A percentile compares a stretch with the other conserved stretches of the same genome.
These are phyloP conservation scores for Pedetes capensis DNA, from an alignment of 2,113 vertebrate genomes.

Conservation along the genomic window DNA sequence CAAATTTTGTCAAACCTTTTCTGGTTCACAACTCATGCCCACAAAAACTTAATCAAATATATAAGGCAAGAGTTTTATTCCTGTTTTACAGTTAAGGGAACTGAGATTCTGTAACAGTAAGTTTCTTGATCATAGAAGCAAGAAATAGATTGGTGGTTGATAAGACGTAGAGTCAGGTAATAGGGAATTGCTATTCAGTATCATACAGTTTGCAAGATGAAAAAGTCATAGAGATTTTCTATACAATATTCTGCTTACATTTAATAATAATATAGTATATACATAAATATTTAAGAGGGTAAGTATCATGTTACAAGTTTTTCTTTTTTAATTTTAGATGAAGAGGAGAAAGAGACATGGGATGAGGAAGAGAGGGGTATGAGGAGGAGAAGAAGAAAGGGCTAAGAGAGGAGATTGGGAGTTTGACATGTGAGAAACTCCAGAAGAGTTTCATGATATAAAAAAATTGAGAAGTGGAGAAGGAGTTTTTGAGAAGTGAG, in stretches of 20 bases:
- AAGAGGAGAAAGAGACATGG: background rate
- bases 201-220: background rate
- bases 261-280: background rate
- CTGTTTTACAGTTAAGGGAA: background rate
- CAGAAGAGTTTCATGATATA: background rate
- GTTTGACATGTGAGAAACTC: background rate
- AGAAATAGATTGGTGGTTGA: background rate
- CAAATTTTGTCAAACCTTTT: background rate
- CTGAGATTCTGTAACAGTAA: background rate
- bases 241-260: background rate
- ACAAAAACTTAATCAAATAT: background rate
- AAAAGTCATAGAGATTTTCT: background rate
- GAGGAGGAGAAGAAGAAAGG: background rate
- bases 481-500: background rate
- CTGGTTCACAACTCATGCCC: background rate
- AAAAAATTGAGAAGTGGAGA: background rate
- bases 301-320: background rate
- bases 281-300: background rate
- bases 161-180: too few relatives aligned
- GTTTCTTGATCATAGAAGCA: background rate
- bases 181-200: background rate
- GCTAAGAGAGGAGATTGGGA: background rate
- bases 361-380: background rate
- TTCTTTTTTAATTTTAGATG: background rate
- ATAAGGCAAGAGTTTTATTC: background rate